Percentiles rank a stretch among this genome's conserved stretches.
These are phyloP conservation scores for Falco berigora DNA, from an alignment of 2,797 vertebrate species.

Conservation along the genomic window DNA sequence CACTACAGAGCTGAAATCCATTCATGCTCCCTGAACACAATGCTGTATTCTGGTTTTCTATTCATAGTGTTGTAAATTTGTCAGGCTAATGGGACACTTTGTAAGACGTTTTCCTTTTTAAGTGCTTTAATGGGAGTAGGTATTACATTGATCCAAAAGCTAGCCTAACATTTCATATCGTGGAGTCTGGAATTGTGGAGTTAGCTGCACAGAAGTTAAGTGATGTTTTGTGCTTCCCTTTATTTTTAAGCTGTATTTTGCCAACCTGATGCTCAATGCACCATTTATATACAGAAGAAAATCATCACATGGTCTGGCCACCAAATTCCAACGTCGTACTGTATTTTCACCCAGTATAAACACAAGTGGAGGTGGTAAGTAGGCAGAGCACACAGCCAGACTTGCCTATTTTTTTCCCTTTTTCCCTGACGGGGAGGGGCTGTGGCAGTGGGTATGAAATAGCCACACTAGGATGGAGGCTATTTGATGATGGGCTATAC, in stretches of 20 bases:
- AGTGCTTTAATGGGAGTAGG: conserved; percentile 69
- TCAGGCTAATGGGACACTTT: conserved; percentile 77
- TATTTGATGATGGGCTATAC: no score
- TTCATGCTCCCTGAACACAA: conserved; percentile 58
- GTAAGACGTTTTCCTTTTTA: conserved; percentile 75
- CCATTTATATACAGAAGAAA: background rate
- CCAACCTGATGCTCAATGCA: background rate
- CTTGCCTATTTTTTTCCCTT: background rate
- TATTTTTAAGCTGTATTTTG: conserved; percentile 25
- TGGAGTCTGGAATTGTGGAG: conserved; percentile 44
- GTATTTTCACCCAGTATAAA: background rate
- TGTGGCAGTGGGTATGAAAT: background rate
- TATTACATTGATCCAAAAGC: conserved; percentile 74
- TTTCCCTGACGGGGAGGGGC: background rate
- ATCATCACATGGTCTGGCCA: background rate
- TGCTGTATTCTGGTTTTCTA: conserved; percentile 49
- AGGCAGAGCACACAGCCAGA: background rate
- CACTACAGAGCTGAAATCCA: conserved; percentile 47
- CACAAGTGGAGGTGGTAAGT: background rate
- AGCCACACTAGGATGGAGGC: background rate
- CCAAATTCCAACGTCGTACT: background rate
- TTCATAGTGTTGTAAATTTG: conserved; percentile 69
- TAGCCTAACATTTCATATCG: conserved; percentile 55
- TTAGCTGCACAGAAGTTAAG: conserved; percentile 19
- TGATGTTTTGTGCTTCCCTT: conserved; percentile 9